phyloP scores from a whole-genome alignment of 2,888 invertebrate genomes.

The Drosophila meridiana region DNA sequence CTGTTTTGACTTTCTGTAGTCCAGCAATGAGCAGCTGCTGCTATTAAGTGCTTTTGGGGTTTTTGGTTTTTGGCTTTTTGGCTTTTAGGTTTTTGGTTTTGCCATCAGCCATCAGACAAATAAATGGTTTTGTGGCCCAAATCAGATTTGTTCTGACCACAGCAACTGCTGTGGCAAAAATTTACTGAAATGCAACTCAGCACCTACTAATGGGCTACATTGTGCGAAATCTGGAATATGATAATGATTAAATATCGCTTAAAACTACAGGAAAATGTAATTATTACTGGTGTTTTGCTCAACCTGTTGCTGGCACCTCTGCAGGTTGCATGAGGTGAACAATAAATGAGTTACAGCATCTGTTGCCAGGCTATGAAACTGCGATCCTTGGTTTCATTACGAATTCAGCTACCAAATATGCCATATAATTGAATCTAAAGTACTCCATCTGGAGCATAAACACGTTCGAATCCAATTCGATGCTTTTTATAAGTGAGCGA shows the following conservation, averaged over 20 bases:
- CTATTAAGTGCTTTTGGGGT: conserved; percentile 42
- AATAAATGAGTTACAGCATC: conserved; percentile 24
- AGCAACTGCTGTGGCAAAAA: conserved; percentile 8
- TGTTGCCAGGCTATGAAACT: conserved; percentile 10
- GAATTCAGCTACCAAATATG: conserved; percentile 55
- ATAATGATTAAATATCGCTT: background rate
- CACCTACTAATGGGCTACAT: background rate
- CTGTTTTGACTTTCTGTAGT: conserved; percentile 35
- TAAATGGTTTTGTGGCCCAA: conserved; percentile 40
- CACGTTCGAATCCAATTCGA: conserved; percentile 56
- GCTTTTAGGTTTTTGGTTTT: conserved; percentile 24
- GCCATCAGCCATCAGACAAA: conserved; percentile 4
- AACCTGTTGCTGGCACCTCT: conserved; percentile 32
- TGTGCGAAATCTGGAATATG: background rate
- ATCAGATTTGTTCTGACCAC: conserved; percentile 55
- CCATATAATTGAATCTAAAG: conserved; percentile 75
- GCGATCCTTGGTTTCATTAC: conserved; percentile 52
- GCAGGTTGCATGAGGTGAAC: conserved; percentile 21
- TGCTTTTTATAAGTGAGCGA: conserved; percentile 48
- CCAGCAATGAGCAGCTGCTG: conserved; percentile 13
- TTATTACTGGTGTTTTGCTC: background rate
- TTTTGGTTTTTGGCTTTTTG: conserved; percentile 25
- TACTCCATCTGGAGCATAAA: conserved; percentile 76
- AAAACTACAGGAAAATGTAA: background rate
- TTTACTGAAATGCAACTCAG: conserved; percentile 11